Evolutionary conservation across 1,140 invertebrate species (phyloP).

Genomic region (Zaprionus ornatus): DNA sequence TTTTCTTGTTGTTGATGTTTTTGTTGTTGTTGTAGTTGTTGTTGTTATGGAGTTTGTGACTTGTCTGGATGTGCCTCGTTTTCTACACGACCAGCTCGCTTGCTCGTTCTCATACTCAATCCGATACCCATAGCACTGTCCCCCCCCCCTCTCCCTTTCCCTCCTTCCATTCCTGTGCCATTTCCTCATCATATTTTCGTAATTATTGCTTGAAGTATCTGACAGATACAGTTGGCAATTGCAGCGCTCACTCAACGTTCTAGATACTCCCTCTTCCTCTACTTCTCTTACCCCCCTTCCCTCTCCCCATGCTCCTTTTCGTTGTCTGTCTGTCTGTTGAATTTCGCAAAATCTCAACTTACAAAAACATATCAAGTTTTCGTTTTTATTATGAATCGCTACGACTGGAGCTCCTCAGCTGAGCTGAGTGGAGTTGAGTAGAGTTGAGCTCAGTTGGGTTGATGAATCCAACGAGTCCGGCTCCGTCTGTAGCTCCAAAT

Average conservation of each 20-base stretch:
- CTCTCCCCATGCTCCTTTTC: background rate
- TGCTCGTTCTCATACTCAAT: constrained; percentile 1
- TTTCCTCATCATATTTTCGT: constrained; percentile 49
- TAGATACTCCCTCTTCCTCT: background rate
- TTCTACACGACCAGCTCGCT: constrained; percentile 13
- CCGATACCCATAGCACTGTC: background rate
- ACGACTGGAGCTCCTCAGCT: constrained; percentile 53
- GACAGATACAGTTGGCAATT: constrained; percentile 69
- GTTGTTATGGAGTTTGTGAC: constrained; percentile 49
- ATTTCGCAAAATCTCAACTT: constrained; percentile 76
- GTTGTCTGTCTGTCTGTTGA: constrained; percentile 25
- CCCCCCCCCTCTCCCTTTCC: background rate
- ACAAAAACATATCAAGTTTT: constrained; percentile 80
- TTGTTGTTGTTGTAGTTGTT: constrained; percentile 26
- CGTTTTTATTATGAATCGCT: constrained; percentile 78
- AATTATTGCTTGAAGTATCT: constrained; percentile 70
- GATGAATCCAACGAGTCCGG: constrained; percentile 7
- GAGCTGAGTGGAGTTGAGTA: constrained; percentile 3
- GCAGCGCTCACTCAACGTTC: constrained; percentile 30
- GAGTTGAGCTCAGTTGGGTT: constrained; percentile 30
- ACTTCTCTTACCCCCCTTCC: background rate
- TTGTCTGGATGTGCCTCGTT: constrained; percentile 49
- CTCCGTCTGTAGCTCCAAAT: constrained; percentile 23
- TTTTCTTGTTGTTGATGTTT: constrained; percentile 26
- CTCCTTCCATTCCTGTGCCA: constrained; percentile 2